Conservation (phyloP, 2,888 invertebrate genomes). For the Celastrina argiolus region DNA sequence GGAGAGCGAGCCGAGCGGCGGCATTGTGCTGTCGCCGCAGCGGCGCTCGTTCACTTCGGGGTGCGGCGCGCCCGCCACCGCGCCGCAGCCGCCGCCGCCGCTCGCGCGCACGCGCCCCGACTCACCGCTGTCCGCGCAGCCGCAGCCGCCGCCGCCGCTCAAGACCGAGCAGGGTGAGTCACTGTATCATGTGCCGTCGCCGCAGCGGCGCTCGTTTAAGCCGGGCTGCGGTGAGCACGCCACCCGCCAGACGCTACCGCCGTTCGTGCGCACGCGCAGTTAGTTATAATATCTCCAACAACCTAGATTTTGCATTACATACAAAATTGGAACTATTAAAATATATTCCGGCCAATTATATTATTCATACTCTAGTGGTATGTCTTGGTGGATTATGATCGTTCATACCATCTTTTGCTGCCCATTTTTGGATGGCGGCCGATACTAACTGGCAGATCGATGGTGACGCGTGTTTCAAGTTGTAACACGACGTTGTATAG, state of each 20-base stretch:
- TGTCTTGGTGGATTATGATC: background rate
- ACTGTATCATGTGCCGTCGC: too few relatives aligned
- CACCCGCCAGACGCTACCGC: too few relatives aligned
- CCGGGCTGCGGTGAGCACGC: too few relatives aligned
- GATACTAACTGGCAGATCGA: conserved; percentile 43
- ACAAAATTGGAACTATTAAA: too few relatives aligned
- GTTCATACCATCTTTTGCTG: background rate
- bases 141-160: conserved; percentile 42
- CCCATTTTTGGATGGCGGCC: conserved; percentile 36
- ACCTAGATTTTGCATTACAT: background rate
- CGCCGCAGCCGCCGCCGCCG: conserved; percentile 50
- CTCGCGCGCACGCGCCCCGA: conserved; percentile 77
- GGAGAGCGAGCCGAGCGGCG: conserved; percentile 82
- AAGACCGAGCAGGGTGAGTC: conserved; percentile 55
- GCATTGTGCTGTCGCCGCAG: conserved; percentile 91
- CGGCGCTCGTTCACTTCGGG: conserved; percentile 91
- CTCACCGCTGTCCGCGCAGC: conserved; percentile 75
- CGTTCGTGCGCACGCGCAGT: too few relatives aligned
- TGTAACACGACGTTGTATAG: conserved; percentile 47
- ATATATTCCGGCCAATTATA: background rate
- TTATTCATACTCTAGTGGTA: background rate
- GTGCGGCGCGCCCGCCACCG: conserved; percentile 84
- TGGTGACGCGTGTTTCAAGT: conserved; percentile 52
- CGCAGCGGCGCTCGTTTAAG: too few relatives aligned
- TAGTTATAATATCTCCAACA: too few relatives aligned